Evolutionary conservation across 2,888 invertebrate genomes (phyloP), one percentile per base, ranked within the genome.

Genomic region (Coenonympha arcania): DNA sequence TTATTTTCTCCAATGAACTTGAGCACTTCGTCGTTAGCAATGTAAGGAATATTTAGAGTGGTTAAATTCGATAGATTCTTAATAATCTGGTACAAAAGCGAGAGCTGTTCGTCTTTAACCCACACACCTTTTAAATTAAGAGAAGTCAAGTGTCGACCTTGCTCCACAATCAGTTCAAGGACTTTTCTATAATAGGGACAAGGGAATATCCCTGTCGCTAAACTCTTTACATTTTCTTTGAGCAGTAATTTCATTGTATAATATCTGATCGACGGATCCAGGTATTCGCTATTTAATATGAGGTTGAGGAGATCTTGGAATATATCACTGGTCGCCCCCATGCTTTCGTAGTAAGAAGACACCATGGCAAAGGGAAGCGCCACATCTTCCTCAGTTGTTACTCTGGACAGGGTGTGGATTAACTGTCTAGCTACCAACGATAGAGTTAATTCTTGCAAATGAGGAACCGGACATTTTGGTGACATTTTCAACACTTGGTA

Each of bases 71-170:
- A 82, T 39, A 90, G 81, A 59, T 89, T 89, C 59, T 87, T 83
- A 5, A 92, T 82, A 20, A 91, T 72, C 20, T 89, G 81, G 54
- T 88, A 89, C 79, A 92, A 84, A 8, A 90, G 83, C 49, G 87
- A 76, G 63, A 91, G 86, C 60, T 90, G 89, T 56, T 92, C 91
- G 44, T 91, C 91, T 70, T 90, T 90, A 33, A 90, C 90, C 92
- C 92, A 92, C 24, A 92, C 90, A 9, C 92, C 92, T 79, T 91
- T 92, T 49, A 92, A 75, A 73, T 92, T 91, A 44, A 92, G 85
- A 26, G 89, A 76, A 36, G 89, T 88, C 58, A 92, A 65, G 22
- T 91, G 90, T 5, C 80, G 87, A 5, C 92, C 92, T 72, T 90
- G 90, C 16, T 87, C 87, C 4, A 86, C 82, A 62, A 92, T 90